A percentile compares a stretch with the other conserved stretches of the same genome.
Evolutionary conservation across 2,113 vertebrate genomes (phyloP).

Genomic region (Candoia aspera): DNA sequence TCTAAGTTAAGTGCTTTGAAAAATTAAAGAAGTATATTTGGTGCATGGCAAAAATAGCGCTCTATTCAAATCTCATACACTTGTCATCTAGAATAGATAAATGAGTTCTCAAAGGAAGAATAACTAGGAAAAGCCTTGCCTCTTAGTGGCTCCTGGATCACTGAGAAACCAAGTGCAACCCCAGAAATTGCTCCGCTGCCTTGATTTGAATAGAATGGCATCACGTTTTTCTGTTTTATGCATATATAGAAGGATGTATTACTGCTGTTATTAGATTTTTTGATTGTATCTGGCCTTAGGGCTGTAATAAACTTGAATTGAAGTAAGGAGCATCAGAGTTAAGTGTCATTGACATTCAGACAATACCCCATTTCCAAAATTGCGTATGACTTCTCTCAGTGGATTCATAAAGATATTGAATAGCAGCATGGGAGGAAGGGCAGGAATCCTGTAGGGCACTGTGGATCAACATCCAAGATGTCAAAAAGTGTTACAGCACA

Average conservation of each 20-base stretch:
- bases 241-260: too few species aligned
- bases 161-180: not conserved
- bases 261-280: too few species aligned
- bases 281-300: too few species aligned
- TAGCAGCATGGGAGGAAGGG: not conserved
- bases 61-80: not conserved
- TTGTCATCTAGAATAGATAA: not conserved
- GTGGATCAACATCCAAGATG: not conserved
- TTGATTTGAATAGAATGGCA: not conserved
- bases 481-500: not conserved
- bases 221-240: too few species aligned
- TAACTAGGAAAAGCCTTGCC: not conserved
- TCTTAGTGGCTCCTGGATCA: not conserved
- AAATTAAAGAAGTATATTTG: not conserved
- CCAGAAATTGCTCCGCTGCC: fast-evolving
- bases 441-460: not conserved
- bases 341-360: not conserved
- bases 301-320: too few species aligned
- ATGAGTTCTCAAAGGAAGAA: not conserved
- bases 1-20: not conserved
- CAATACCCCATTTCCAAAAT: not conserved
- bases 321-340: not conserved
- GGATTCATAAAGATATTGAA: too few species aligned
- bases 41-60: not conserved
- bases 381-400: not conserved